A percentile compares a stretch with the other conserved stretches of the same genome.
Conservation (phyloP, 2,797 vertebrate genomes). For the Fistularia commersonii region DNA sequence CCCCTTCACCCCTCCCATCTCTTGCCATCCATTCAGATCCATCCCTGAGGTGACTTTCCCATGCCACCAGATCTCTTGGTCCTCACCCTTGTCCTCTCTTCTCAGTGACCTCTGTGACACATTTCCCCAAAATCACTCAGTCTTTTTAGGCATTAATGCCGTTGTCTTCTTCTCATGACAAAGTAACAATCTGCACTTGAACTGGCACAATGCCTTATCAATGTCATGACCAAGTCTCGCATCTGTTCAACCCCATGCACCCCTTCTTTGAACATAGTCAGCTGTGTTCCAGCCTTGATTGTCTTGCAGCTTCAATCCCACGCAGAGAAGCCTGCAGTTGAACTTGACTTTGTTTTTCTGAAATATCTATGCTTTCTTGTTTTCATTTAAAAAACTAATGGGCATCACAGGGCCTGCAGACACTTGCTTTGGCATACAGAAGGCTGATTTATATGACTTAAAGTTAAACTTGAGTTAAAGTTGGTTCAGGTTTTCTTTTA, state of each 20-base stretch:
- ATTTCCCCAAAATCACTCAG: slow-evolving; percentile 28
- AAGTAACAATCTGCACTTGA: slow-evolving; percentile 63
- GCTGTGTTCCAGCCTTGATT: slow-evolving; percentile 7
- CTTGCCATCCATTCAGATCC: slow-evolving; percentile 60
- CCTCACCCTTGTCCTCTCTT: slow-evolving; percentile 52
- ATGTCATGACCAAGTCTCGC: slow-evolving; percentile 29
- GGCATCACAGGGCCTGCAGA: too few species aligned
- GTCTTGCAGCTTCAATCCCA: not conserved
- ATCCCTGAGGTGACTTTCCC: slow-evolving; percentile 80
- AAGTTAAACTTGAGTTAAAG: too few species aligned
- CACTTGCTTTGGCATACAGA: too few species aligned
- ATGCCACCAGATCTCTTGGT: slow-evolving; percentile 66
- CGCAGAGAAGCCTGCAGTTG: slow-evolving; percentile 16
- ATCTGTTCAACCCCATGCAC: slow-evolving; percentile 29
- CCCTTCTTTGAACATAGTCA: not conserved
- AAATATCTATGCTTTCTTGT: not conserved
- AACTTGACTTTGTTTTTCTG: slow-evolving; percentile 20
- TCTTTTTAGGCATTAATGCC: slow-evolving; percentile 50
- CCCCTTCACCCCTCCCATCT: slow-evolving; percentile 44
- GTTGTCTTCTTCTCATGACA: slow-evolving; percentile 49
- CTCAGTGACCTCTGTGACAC: slow-evolving; percentile 57
- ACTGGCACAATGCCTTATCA: slow-evolving; percentile 56
- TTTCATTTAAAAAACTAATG: too few species aligned
- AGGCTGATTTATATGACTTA: too few species aligned
- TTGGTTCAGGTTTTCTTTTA: too few species aligned